A percentile compares a stretch with the other conserved stretches of the same genome.
These are phyloP conservation scores for Corythornis madagascariensis DNA, from an alignment of 2,113 vertebrate genomes.

Conservation along the genomic window DNA sequence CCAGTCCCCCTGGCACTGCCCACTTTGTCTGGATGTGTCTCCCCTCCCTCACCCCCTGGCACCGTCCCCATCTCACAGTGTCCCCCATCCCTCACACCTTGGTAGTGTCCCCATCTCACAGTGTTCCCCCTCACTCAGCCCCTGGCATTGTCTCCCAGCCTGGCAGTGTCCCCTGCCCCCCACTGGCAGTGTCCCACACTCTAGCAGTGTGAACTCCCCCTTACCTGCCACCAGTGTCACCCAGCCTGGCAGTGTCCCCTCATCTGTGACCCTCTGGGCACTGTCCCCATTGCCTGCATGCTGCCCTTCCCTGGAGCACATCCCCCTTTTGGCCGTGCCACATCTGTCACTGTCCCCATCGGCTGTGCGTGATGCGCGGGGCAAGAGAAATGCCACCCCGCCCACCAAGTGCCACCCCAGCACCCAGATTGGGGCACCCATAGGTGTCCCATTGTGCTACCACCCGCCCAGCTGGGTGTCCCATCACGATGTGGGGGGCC, in stretches of 20 bases:
- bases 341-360: not conserved
- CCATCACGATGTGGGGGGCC: not conserved
- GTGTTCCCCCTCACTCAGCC: not conserved
- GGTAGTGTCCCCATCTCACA: not conserved
- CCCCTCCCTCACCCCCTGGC: not conserved
- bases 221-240: not conserved
- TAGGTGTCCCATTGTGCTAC: not conserved
- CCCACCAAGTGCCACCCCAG: not conserved
- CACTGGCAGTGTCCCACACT: not conserved
- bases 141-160: not conserved
- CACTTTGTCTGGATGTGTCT: not conserved
- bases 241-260: not conserved
- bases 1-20: not conserved
- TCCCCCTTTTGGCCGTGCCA: not conserved
- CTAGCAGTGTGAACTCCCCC: not conserved
- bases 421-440: not conserved
- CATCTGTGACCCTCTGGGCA: not conserved
- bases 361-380: accelerated
- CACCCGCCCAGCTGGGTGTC: not conserved
- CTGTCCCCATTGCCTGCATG: not conserved
- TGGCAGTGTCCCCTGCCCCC: not conserved
- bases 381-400: not conserved
- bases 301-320: not conserved
- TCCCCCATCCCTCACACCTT: not conserved
- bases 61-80: not conserved